Conservation (phyloP, 2,797 vertebrate genomes). For the Chloroceryle amazona region DNA sequence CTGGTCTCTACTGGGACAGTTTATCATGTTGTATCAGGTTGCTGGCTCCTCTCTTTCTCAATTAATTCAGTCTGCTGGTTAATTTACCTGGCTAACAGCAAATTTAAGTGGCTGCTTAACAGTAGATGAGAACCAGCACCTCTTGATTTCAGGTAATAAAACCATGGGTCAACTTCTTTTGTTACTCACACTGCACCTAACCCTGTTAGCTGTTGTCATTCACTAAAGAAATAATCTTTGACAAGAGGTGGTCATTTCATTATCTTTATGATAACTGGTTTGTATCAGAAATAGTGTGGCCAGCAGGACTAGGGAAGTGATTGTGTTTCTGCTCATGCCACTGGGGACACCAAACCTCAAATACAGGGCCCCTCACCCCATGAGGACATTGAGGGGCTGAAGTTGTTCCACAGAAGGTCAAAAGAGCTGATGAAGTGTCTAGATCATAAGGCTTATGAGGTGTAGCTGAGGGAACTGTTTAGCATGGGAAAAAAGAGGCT, state of each 20-base stretch:
- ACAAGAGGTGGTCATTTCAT: not conserved
- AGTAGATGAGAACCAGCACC: not conserved
- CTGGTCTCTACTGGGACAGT: no score
- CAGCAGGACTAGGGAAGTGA: no score
- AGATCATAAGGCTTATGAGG: not conserved
- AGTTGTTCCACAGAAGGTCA: not conserved
- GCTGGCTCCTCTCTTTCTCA: no score
- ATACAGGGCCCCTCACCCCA: not conserved
- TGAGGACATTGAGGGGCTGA: not conserved
- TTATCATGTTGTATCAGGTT: no score
- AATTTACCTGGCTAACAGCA: no score
- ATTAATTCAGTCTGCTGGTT: no score
- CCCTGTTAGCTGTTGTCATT: not conserved
- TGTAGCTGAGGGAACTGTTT: not conserved
- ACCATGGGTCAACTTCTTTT: not conserved
- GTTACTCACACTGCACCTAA: not conserved
- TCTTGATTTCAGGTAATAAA: not conserved
- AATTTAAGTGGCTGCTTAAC: not conserved
- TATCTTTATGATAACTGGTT: not conserved
- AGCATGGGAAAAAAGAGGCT: not conserved
- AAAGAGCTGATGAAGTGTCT: not conserved
- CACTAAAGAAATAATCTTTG: not conserved
- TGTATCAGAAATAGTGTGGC: no score
- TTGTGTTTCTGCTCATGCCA: not conserved
- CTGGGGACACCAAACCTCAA: not conserved